A percentile compares a stretch with the other conserved stretches of the same genome.
Conservation (phyloP, 2,113 vertebrate genomes). For the Poeciliopsis occidentalis region DNA sequence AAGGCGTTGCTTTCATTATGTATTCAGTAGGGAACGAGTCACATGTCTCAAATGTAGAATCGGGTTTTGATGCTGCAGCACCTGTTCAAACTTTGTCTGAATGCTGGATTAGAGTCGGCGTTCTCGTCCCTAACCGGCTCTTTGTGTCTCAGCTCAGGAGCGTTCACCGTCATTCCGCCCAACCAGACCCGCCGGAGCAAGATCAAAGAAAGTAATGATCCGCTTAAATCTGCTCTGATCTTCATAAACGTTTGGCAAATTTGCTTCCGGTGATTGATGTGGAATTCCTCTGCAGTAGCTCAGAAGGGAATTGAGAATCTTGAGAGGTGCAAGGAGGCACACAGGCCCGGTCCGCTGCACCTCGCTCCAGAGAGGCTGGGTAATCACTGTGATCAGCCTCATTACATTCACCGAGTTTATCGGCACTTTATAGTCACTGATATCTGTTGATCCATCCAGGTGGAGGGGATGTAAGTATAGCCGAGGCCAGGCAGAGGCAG, state of each 20-base stretch:
- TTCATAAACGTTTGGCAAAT: background rate
- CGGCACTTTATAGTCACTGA: background rate
- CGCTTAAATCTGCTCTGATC: background rate
- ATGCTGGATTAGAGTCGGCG: background rate
- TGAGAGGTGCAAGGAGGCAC: conserved; percentile 75
- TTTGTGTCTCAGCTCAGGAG: conserved; percentile 68
- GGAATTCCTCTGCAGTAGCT: conserved; percentile 73
- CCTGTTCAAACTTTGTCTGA: background rate
- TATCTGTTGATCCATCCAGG: conserved; percentile 68
- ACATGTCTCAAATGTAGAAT: too few species aligned
- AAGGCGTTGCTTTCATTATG: too few species aligned
- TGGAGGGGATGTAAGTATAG: conserved; percentile 72
- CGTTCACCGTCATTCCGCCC: conserved; percentile 80
- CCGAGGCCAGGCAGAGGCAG: conserved; percentile 84
- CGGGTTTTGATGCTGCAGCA: background rate
- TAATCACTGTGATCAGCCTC: conserved; percentile 41
- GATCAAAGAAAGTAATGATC: conserved; percentile 76
- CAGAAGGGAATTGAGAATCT: conserved; percentile 80
- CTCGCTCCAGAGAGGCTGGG: conserved; percentile 80
- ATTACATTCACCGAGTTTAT: background rate
- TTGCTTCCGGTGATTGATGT: background rate
- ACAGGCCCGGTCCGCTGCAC: conserved; percentile 64
- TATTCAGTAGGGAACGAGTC: too few species aligned
- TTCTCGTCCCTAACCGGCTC: conserved; percentile 1
- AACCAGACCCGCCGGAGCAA: conserved; percentile 74